Conservation (phyloP, 2,797 vertebrate genomes). For the Toxotes lorentzi region DNA sequence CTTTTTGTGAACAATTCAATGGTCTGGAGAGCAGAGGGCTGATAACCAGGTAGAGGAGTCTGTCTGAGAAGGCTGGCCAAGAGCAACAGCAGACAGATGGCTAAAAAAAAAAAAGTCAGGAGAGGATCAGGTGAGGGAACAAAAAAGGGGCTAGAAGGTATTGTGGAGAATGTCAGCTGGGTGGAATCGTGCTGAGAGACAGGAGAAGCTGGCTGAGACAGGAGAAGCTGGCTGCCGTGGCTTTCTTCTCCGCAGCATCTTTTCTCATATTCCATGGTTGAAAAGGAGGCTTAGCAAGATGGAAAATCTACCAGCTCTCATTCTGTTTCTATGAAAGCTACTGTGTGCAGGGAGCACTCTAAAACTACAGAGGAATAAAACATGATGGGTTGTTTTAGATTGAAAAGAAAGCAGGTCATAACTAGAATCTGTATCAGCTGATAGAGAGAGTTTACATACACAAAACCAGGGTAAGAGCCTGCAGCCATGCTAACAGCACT, state of each 20-base stretch:
- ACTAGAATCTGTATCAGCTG: too few species aligned
- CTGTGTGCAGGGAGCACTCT: not conserved
- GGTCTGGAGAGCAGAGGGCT: conserved; percentile 17
- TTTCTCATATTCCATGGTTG: conserved; percentile 24
- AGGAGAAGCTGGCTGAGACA: conserved; percentile 18
- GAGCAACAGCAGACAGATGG: conserved; percentile 53
- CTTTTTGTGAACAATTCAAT: conserved; percentile 22
- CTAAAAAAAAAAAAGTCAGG: conserved; percentile 2
- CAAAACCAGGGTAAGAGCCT: too few species aligned
- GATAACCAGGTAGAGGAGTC: conserved; percentile 39
- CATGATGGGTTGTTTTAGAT: conserved; percentile 8
- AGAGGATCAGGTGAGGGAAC: not conserved
- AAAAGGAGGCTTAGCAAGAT: conserved; percentile 33
- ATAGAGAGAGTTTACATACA: too few species aligned
- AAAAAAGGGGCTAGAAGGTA: not conserved
- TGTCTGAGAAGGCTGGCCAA: conserved; percentile 29
- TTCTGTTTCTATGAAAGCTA: conserved; percentile 27
- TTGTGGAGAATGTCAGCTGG: conserved; percentile 1
- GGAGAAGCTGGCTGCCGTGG: conserved; percentile 16
- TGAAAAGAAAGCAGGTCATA: conserved; percentile 1
- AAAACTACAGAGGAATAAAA: conserved; percentile 25
- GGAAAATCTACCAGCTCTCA: conserved; percentile 37
- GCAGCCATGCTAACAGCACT: too few species aligned
- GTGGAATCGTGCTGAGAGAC: conserved; percentile 24
- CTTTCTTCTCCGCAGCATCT: conserved; percentile 24